Percentiles rank a stretch among this genome's conserved stretches.
These are phyloP conservation scores for Epinotia ramella DNA, from an alignment of 2,888 invertebrate species.

Conservation along the genomic window DNA sequence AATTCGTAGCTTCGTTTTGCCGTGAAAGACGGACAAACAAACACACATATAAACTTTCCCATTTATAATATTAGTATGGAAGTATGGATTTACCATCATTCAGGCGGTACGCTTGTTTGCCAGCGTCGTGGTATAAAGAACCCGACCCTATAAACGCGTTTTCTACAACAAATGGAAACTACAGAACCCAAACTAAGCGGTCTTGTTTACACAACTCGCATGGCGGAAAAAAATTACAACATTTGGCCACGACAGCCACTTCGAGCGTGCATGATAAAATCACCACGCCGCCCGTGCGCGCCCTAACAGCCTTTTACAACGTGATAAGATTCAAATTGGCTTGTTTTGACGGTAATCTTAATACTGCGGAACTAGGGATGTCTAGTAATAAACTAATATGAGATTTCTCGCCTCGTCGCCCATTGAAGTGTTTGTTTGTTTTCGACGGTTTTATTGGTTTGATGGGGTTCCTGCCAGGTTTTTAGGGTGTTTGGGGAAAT, in stretches of 20 bases:
- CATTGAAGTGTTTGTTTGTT: constrained; percentile 62
- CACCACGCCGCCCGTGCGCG: constrained; percentile 52
- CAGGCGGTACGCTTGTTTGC: too few relatives aligned
- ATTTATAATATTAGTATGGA: too few relatives aligned
- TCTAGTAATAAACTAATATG: constrained; percentile 69
- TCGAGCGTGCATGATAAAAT: constrained; percentile 66
- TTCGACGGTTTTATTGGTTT: constrained; percentile 47
- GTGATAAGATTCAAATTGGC: constrained; percentile 54
- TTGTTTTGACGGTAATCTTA: constrained; percentile 45
- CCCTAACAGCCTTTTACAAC: constrained; percentile 49
- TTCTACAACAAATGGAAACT: constrained; percentile 29
- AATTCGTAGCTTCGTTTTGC: too few relatives aligned
- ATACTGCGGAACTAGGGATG: constrained; percentile 53
- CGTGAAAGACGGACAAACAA: too few relatives aligned
- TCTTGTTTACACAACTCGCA: constrained; percentile 51
- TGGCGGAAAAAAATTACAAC: constrained; percentile 67
- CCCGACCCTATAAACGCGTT: too few relatives aligned
- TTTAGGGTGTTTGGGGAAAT: background rate
- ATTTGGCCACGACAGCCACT: constrained; percentile 64
- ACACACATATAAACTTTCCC: too few relatives aligned
- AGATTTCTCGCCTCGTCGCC: constrained; percentile 59
- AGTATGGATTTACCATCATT: too few relatives aligned
- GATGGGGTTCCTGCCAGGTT: constrained; percentile 16
- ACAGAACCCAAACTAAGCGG: constrained; percentile 54
- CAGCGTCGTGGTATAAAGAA: too few relatives aligned